Evolutionary conservation across 2,797 vertebrate species (phyloP).

Genomic region (Macropus fuliginosus): DNA sequence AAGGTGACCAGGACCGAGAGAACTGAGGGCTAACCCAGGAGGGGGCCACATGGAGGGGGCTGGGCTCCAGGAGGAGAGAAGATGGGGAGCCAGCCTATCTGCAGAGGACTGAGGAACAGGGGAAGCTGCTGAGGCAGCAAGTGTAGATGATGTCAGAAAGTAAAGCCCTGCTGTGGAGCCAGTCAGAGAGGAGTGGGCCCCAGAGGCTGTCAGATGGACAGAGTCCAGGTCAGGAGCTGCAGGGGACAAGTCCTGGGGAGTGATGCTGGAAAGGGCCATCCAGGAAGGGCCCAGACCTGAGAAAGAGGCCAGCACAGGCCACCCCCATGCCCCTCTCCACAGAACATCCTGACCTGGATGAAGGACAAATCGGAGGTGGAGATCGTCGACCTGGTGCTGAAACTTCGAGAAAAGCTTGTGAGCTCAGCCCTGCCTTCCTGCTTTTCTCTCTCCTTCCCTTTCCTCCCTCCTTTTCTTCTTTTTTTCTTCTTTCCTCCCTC

Average conservation of each 20-base stretch:
- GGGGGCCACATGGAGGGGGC: no score
- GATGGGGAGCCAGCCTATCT: no score
- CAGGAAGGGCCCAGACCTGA: no score
- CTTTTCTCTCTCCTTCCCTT: rapidly evolving
- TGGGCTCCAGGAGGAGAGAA: not conserved
- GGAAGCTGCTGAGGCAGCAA: no score
- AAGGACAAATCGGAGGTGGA: conserved; percentile 97
- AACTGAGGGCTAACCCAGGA: no score
- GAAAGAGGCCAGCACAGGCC: not conserved
- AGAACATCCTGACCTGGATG: conserved; percentile 94
- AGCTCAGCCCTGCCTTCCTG: conserved; percentile 52
- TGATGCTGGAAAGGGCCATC: no score
- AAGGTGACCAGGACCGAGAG: no score
- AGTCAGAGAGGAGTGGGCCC: not conserved
- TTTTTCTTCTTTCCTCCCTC: rapidly evolving
- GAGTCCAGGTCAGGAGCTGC: rapidly evolving
- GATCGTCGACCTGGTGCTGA: conserved; percentile 93
- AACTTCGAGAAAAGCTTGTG: conserved; percentile 95
- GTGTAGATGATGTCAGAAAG: not conserved
- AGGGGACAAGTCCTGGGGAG: not conserved
- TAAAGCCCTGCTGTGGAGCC: not conserved
- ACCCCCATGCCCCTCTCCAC: not conserved
- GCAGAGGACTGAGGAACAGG: not conserved
- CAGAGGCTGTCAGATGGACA: rapidly evolving
- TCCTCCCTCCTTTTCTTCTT: rapidly evolving